phyloP scores from a whole-genome alignment of 2,888 invertebrate species.

The Spicauda simplicius region DNA sequence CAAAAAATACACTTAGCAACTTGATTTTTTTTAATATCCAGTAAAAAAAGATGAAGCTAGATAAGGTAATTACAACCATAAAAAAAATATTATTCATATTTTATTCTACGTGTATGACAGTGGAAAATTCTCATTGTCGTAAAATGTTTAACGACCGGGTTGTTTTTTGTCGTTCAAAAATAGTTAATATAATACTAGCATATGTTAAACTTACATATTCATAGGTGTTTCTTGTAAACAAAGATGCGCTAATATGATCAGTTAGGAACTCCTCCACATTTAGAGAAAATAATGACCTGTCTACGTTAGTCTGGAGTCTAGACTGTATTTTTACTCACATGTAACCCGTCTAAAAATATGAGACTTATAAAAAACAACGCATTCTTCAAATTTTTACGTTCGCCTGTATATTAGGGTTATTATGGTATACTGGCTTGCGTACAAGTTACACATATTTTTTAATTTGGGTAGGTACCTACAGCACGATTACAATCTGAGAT shows the following conservation, averaged over 20 bases:
- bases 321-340: neutral
- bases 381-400: neutral
- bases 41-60: too few relatives aligned
- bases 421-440: constrained; percentile 12
- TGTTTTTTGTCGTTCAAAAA: too few relatives aligned
- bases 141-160: too few relatives aligned
- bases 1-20: too few relatives aligned
- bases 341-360: neutral
- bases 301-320: neutral
- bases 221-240: neutral
- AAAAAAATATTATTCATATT: too few relatives aligned
- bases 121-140: too few relatives aligned
- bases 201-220: too few relatives aligned
- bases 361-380: neutral
- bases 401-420: neutral
- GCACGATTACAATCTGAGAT: constrained; percentile 55
- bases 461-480: constrained; percentile 40
- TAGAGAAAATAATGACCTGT: neutral
- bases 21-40: too few relatives aligned
- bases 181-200: too few relatives aligned
- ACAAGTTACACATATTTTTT: constrained; percentile 33
- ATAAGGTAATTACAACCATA: too few relatives aligned
- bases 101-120: too few relatives aligned
- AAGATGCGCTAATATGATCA: neutral
- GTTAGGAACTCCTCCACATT: neutral